These are phyloP conservation scores for Eulacestoma nigropectus DNA, from an alignment of 2,113 vertebrate species.

Conservation along the genomic window DNA sequence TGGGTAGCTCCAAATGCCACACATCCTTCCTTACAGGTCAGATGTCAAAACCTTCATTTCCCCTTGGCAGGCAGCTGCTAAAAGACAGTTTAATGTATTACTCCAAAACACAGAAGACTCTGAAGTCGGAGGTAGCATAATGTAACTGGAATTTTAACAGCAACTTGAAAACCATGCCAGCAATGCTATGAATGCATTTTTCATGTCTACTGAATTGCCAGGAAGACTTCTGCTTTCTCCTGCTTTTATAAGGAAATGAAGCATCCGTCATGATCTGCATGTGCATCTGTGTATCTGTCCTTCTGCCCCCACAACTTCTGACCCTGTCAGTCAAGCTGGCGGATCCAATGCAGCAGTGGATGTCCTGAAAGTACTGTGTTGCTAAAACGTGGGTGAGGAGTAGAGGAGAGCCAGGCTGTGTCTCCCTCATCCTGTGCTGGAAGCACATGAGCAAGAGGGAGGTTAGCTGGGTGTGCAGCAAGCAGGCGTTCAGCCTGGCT, in stretches of 20 bases:
- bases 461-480: background rate
- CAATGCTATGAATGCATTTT: constrained; percentile 24
- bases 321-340: background rate
- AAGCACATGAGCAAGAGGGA: background rate
- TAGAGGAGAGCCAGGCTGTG: background rate
- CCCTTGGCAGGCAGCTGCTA: constrained; percentile 36
- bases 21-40: constrained; percentile 57
- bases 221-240: constrained; percentile 11
- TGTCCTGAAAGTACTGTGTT: background rate
- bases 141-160: constrained; percentile 53
- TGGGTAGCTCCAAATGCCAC: constrained; percentile 47
- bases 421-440: background rate
- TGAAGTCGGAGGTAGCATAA: constrained; percentile 36
- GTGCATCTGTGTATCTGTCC: background rate
- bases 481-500: background rate
- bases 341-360: background rate
- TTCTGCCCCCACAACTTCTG: background rate
- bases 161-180: constrained; percentile 35
- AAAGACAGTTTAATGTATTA: constrained; percentile 41
- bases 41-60: constrained; percentile 56
- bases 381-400: background rate
- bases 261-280: background rate
- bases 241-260: constrained; percentile 27
- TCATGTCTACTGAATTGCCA: background rate
- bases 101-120: constrained; percentile 28